These are phyloP conservation scores for Trichonephila clavata DNA, from an alignment of 1,140 invertebrate species.

Conservation along the genomic window DNA sequence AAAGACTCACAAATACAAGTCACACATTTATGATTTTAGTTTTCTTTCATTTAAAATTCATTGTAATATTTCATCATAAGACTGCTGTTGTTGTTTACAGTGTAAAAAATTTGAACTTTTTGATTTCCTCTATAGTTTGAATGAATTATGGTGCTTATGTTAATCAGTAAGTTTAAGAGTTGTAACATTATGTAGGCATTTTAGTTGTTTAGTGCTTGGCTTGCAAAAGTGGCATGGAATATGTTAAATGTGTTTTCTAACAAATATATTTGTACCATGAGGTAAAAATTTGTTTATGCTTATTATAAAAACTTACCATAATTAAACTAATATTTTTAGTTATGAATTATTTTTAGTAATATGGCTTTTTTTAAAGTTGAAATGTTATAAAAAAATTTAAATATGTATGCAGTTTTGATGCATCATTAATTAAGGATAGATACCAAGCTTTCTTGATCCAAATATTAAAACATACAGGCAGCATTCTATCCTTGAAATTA, in stretches of 20 bases:
- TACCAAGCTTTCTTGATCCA: too few species aligned
- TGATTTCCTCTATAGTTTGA: not conserved
- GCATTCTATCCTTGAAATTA: too few species aligned
- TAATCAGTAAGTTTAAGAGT: not conserved
- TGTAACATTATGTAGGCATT: not conserved
- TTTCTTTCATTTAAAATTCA: not conserved
- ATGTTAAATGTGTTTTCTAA: too few species aligned
- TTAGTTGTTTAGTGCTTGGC: not conserved
- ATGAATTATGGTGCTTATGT: not conserved
- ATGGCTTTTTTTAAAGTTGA: too few species aligned
- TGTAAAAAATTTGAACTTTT: not conserved
- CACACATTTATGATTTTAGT: conserved; percentile 16
- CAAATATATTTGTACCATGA: not conserved
- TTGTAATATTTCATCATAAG: not conserved
- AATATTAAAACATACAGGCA: too few species aligned
- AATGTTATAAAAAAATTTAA: too few species aligned
- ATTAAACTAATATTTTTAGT: not conserved
- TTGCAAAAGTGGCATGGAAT: not conserved
- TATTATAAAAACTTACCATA: not conserved
- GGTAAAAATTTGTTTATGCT: not conserved
- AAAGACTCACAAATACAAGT: not conserved
- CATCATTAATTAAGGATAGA: too few species aligned
- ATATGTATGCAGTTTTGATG: too few species aligned
- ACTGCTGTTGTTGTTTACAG: not conserved
- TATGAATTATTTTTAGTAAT: too few species aligned